Conservation (phyloP, 2,888 invertebrate species). For the Drosophila picticornis region DNA sequence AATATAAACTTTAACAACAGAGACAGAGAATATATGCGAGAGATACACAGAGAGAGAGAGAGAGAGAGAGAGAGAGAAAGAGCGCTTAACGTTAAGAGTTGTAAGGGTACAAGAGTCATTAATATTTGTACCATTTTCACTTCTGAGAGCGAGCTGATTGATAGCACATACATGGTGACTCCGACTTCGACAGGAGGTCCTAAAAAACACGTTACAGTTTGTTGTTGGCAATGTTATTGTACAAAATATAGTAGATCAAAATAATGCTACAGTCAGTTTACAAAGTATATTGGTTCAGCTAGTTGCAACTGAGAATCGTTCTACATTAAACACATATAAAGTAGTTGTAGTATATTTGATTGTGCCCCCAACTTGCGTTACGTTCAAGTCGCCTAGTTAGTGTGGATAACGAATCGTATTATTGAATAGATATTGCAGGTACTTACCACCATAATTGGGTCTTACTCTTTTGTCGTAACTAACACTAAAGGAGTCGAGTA, state of each 20-base stretch:
- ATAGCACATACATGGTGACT: slow-evolving; percentile 99
- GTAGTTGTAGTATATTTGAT: slow-evolving; percentile 1
- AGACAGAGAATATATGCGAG: slow-evolving; percentile 57
- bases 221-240: slow-evolving; percentile 55
- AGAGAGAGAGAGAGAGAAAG: slow-evolving; percentile 51
- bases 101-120: slow-evolving; percentile 66
- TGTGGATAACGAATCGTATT: slow-evolving; percentile 43
- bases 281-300: slow-evolving; percentile 1
- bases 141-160: slow-evolving; percentile 99
- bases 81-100: slow-evolving; percentile 68
- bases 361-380: slow-evolving; percentile 48
- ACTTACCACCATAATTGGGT: slow-evolving; percentile 99
- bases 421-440: slow-evolving; percentile 42
- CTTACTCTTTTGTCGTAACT: slow-evolving; percentile 99
- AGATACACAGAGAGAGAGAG: slow-evolving; percentile 33
- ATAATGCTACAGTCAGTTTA: slow-evolving; percentile 21
- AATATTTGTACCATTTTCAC: slow-evolving; percentile 95
- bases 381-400: slow-evolving; percentile 59
- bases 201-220: slow-evolving; percentile 86
- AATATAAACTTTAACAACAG: slow-evolving; percentile 59
- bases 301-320: slow-evolving; percentile 9
- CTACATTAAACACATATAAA: slow-evolving; percentile 20
- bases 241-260: slow-evolving; percentile 7
- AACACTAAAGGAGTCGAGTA: slow-evolving; percentile 97
- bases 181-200: slow-evolving; percentile 99